A percentile compares a stretch with the other conserved stretches of the same genome.
Conservation (phyloP, 1,140 invertebrate genomes). For the Drosophila tropicalis region DNA sequence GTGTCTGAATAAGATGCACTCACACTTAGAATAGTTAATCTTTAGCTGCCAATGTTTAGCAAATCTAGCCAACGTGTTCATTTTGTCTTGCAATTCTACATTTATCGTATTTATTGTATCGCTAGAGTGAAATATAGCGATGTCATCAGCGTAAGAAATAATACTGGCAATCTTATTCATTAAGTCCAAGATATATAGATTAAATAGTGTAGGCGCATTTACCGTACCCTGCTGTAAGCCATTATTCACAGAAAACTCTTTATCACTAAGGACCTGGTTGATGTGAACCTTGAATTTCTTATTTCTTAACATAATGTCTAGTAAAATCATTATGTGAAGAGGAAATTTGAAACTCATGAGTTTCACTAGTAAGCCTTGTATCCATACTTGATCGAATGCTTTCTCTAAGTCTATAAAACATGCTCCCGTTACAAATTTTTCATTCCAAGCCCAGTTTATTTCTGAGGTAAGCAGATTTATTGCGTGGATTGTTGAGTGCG, state of each 20-base stretch:
- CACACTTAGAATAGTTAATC: too few species aligned
- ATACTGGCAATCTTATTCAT: background rate
- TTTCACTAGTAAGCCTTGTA: background rate
- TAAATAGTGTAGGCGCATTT: too few species aligned
- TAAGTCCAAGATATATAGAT: background rate
- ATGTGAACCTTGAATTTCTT: background rate
- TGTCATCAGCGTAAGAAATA: background rate
- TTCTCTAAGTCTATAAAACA: too few species aligned
- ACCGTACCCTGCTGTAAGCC: slow-evolving; percentile 2
- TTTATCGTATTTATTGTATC: background rate
- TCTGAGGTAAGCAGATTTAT: slow-evolving; percentile 1
- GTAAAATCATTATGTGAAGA: background rate
- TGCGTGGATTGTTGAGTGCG: background rate
- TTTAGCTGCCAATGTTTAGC: too few species aligned
- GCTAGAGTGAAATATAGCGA: background rate
- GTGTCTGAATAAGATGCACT: too few species aligned
- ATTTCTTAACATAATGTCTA: slow-evolving; percentile 1
- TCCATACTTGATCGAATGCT: too few species aligned
- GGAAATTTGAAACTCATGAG: background rate
- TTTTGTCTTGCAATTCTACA: background rate
- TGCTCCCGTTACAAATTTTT: too few species aligned
- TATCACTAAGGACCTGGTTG: background rate
- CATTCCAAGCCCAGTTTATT: too few species aligned
- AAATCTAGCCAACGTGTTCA: background rate
- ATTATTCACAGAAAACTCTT: background rate